Percentiles rank a stretch among this genome's conserved stretches.
These are phyloP conservation scores for Cremastinae sp. DNA, from an alignment of 2,888 invertebrate genomes.

Conservation along the genomic window DNA sequence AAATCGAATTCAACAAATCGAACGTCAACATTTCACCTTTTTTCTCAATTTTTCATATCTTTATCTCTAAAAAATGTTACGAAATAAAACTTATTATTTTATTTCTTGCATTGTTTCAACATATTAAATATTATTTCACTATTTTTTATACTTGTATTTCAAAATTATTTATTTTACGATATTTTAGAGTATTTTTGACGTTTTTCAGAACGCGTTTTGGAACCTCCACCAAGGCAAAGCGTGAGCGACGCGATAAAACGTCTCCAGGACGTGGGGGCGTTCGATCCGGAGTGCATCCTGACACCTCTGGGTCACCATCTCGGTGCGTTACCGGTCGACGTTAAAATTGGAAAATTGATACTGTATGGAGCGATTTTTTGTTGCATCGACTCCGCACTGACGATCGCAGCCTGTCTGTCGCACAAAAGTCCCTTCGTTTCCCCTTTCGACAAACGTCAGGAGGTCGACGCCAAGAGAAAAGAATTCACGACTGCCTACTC, in stretches of 20 bases:
- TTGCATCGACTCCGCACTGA: conserved; percentile 95
- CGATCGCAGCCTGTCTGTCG: conserved; percentile 92
- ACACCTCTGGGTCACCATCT: conserved; percentile 94
- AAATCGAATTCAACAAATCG: no score
- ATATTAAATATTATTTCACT: no score
- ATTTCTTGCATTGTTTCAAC: no score
- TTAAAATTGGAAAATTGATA: conserved; percentile 95
- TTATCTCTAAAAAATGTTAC: no score
- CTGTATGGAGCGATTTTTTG: conserved; percentile 95
- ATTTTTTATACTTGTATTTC: no score
- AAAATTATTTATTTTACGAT: background rate
- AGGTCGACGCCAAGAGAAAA: conserved; percentile 87
- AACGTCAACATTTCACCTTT: no score
- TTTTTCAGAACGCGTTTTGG: conserved; percentile 84
- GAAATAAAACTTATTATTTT: no score
- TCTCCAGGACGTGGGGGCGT: conserved; percentile 89
- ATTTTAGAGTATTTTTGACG: no score
- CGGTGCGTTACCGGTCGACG: conserved; percentile 94
- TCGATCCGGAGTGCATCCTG: conserved; percentile 87
- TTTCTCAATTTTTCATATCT: no score
- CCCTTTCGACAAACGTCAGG: conserved; percentile 87
- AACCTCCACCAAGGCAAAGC: conserved; percentile 87
- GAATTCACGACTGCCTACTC: conserved; percentile 90
- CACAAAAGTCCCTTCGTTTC: conserved; percentile 90
- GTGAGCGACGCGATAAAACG: conserved; percentile 87